A percentile compares a stretch with the other conserved stretches of the same genome.
Evolutionary conservation across 2,888 invertebrate genomes (phyloP).

Genomic region (Anticlea derivata): DNA sequence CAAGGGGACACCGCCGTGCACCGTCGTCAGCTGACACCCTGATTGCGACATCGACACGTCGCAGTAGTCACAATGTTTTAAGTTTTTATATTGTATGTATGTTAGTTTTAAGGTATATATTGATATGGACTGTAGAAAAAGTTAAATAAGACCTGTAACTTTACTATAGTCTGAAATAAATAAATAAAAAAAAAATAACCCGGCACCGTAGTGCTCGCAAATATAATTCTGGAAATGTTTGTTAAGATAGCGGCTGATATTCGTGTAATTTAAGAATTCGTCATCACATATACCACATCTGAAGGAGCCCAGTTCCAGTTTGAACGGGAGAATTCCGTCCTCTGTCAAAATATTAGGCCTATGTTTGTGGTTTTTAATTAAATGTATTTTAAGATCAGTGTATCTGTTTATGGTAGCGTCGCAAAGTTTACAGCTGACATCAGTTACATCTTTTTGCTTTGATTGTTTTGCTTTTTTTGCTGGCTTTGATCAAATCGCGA

Average conservation of each 20-base stretch:
- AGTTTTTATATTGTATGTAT: no score
- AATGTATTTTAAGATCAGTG: constrained; percentile 7
- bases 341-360: no score
- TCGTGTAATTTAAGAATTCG: background rate
- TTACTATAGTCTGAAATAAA: no score
- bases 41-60: no score
- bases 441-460: constrained; percentile 22
- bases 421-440: constrained; percentile 19
- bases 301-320: background rate
- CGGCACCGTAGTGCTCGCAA: constrained; percentile 47
- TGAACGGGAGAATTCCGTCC: constrained; percentile 18
- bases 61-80: no score
- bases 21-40: no score
- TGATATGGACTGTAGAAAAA: no score
- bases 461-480: no score
- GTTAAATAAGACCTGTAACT: no score
- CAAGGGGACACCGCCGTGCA: no score
- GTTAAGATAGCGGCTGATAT: constrained; percentile 52
- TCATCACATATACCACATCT: constrained; percentile 12
- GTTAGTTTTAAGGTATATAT: no score
- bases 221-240: constrained; percentile 54
- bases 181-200: background rate
- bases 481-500: no score
- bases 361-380: constrained; percentile 13
- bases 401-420: background rate